Evolutionary conservation across 1,140 invertebrate species (phyloP), one percentile per base, ranked within the genome.

Genomic region (Drosophila neocordata): DNA sequence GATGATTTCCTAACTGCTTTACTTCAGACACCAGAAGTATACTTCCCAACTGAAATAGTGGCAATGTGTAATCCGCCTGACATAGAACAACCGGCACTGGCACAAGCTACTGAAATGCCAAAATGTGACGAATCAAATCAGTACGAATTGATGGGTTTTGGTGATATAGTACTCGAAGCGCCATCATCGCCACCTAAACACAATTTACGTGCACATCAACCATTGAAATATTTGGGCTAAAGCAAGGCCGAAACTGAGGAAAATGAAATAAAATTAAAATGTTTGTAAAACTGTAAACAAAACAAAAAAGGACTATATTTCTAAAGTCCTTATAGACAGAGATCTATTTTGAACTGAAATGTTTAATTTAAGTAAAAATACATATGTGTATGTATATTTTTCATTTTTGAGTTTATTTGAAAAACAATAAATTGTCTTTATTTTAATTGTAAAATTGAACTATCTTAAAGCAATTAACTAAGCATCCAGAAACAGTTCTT

Each of bases 401-500:
- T 8, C 31, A 38, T n/a, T 15, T 60, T 38, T n/a, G 8, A 41
- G 9, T 38, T 48, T 48, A 48, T 48, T 20, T 48, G 15, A 48
- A 48, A 48, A 11, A 20, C 41, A 48, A 48, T 48, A 11, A 20
- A 20, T 48, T 48, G 41, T 48, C 11, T 44, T 60, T 60, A 31
- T 37, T 60, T 24, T 60, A 7, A 41, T 24, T 60, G 18, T 41
- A 22, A 60, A 38, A 24, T 60, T 38, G 5, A 13, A 27, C 51
- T 56, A 34, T 13, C 27, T 56, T 11, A 56, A 4, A 15, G 27
- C 4, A 34, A 56, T 56, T 15, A 5, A 2, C 53, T 48, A 59
- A 58, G 58, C 27, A 11, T 52, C 61, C 1, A 52, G n/a, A 9
- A 93, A 93, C 3, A 94, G 90, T 20, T 92, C 83, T 35, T 93